Percentiles rank a stretch among this genome's conserved stretches.
Conservation (phyloP, 2,113 vertebrate genomes). For the Leptocoma aspasia region DNA sequence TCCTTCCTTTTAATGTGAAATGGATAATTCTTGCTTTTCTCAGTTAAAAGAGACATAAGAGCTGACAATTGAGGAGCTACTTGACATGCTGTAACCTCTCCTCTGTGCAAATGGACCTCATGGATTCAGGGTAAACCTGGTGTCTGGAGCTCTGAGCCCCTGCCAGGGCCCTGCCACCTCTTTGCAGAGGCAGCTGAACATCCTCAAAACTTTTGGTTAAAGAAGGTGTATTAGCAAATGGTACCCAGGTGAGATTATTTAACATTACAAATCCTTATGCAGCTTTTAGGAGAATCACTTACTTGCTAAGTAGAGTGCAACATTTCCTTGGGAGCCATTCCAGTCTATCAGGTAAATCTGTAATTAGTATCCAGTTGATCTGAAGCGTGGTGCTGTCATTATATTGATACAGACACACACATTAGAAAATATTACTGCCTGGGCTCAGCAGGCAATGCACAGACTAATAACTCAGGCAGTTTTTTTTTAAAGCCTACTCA, state of each 20-base stretch:
- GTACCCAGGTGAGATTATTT: background rate
- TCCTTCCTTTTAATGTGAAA: too few relatives aligned
- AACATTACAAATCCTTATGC: background rate
- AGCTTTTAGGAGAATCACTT: constrained; percentile 13
- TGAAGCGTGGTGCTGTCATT: constrained; percentile 16
- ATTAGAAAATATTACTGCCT: constrained; percentile 13
- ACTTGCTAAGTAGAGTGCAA: constrained; percentile 20
- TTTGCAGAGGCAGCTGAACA: background rate
- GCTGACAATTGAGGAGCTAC: background rate
- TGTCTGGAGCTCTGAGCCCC: background rate
- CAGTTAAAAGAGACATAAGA: background rate
- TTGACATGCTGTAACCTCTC: background rate
- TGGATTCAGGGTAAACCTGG: fast-evolving
- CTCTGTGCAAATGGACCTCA: background rate
- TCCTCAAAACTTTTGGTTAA: background rate
- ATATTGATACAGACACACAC: background rate
- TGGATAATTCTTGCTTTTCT: background rate
- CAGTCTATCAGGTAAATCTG: constrained; percentile 44
- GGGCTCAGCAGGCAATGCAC: constrained; percentile 14
- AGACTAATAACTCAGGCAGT: background rate
- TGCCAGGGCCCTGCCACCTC: background rate
- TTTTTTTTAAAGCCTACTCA: background rate
- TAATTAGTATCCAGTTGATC: constrained; percentile 55
- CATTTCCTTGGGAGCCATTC: constrained; percentile 42
- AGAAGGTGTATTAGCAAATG: background rate